Percentiles rank a stretch among this genome's conserved stretches.
Conservation (phyloP, 2,797 vertebrate genomes). For the Acanthurus leucopareius region DNA sequence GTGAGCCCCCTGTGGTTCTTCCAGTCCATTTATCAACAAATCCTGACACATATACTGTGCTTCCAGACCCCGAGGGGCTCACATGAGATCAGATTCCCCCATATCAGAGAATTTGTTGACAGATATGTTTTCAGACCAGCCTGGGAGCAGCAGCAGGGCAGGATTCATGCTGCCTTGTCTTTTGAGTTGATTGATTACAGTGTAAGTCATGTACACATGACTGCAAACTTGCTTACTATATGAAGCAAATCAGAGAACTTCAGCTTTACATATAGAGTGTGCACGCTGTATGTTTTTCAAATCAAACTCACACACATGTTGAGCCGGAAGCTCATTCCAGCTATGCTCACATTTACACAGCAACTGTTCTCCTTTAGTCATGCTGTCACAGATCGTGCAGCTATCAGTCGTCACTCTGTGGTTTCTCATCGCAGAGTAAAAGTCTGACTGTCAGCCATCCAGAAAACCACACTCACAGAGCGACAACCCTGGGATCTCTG, state of each 20-base stretch:
- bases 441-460: conserved; percentile 28
- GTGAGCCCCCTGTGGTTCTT: conserved; percentile 55
- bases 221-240: not conserved
- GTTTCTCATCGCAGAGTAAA: conserved; percentile 33
- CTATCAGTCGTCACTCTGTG: not conserved
- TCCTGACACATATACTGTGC: conserved; percentile 50
- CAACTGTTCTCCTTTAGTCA: conserved; percentile 8
- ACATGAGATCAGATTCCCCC: conserved; percentile 59
- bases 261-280: not conserved
- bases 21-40: conserved; percentile 57
- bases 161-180: not conserved
- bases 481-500: conserved; percentile 64
- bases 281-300: no score
- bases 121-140: conserved; percentile 50
- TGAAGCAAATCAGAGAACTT: not conserved
- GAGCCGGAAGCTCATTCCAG: conserved; percentile 11
- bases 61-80: conserved; percentile 42
- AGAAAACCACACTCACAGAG: conserved; percentile 52
- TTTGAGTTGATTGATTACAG: conserved; percentile 8
- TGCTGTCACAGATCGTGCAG: not conserved
- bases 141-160: conserved; percentile 27
- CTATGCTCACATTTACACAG: not conserved
- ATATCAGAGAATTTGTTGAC: conserved; percentile 53
- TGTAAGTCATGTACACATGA: conserved; percentile 16
- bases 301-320: not conserved